Evolutionary conservation across 2,797 vertebrate species (phyloP).

Genomic region (Gobio occitaniae): DNA sequence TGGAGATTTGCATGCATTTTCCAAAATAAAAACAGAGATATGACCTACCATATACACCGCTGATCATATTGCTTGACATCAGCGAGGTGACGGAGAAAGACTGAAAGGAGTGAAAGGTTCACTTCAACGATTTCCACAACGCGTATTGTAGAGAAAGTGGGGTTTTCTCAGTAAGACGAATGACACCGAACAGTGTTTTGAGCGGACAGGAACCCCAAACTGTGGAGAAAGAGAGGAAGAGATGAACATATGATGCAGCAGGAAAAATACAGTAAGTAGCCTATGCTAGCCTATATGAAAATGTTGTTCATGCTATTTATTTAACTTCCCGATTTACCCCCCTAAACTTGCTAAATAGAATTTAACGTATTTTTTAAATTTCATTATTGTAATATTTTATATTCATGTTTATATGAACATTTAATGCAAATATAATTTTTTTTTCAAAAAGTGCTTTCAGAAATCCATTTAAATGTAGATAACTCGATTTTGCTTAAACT

Average conservation of each 20-base stretch:
- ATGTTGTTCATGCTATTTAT: not conserved
- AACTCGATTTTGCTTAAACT: not conserved
- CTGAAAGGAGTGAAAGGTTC: slow-evolving; percentile 70
- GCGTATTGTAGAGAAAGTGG: not conserved
- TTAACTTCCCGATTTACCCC: not conserved
- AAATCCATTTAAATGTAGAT: not conserved
- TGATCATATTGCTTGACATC: slow-evolving; percentile 95
- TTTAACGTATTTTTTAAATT: not conserved
- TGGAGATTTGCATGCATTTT: slow-evolving; percentile 63
- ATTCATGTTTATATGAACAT: not conserved
- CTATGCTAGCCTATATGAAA: not conserved
- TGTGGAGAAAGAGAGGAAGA: slow-evolving; percentile 9
- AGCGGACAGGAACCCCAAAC: not conserved
- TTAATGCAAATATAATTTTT: not conserved
- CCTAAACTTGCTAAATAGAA: not conserved
- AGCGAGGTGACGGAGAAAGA: slow-evolving; percentile 33
- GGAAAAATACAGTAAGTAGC: not conserved
- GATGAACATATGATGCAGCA: not conserved
- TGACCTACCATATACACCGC: slow-evolving; percentile 97
- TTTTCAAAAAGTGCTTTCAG: not conserved
- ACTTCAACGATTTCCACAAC: slow-evolving; percentile 68
- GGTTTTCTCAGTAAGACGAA: not conserved
- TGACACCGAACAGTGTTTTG: slow-evolving; percentile 7
- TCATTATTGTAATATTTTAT: too few relatives aligned
- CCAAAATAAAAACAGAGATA: slow-evolving; percentile 77